Conservation (phyloP, 23 tunicate genomes). For the Diplosoma virens region DNA sequence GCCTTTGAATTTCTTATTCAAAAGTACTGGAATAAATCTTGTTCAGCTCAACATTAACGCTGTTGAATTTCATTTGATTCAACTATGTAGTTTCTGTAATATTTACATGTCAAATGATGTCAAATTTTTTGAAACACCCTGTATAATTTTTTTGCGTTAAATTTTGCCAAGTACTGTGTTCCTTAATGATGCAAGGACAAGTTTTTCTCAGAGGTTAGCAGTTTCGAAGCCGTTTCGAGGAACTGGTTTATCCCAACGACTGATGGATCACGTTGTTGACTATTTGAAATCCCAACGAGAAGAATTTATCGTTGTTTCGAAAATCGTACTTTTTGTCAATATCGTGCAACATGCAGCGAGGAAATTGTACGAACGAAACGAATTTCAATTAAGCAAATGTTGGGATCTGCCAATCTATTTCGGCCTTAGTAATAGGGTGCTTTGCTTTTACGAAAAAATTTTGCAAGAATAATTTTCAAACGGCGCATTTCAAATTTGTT, state of each 20-base stretch:
- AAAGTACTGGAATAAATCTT: no score
- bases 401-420: neutral
- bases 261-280: neutral
- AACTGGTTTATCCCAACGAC: neutral
- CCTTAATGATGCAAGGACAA: no score
- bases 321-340: neutral
- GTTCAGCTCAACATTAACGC: no score
- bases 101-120: no score
- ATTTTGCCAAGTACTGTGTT: no score
- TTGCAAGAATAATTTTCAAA: no score
- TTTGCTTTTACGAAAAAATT: constrained; percentile 9
- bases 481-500: no score
- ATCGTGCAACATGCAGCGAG: neutral
- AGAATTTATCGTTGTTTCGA: neutral
- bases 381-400: neutral
- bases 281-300: neutral
- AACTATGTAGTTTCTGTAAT: no score
- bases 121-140: no score
- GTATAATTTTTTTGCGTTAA: no score
- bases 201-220: neutral
- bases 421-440: neutral
- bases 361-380: neutral
- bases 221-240: neutral
- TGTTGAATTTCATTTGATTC: no score
- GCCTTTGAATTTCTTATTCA: no score